phyloP scores from a whole-genome alignment of 1,140 invertebrate genomes.

The Elymnias hypermnestra region DNA sequence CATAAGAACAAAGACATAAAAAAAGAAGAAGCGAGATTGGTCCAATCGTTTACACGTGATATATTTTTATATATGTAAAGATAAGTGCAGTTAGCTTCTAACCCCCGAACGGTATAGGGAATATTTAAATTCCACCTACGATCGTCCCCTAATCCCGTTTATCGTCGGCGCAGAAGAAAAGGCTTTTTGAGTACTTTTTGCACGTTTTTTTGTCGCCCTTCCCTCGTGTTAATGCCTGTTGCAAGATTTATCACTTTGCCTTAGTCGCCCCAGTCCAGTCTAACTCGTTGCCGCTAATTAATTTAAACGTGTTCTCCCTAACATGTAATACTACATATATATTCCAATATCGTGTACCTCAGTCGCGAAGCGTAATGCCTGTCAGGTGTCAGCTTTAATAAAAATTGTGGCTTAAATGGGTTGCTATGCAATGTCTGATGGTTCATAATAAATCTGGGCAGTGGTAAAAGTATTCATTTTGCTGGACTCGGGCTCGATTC shows the following conservation, averaged over 20 bases:
- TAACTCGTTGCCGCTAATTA: conserved; percentile 43
- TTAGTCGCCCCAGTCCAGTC: conserved; percentile 25
- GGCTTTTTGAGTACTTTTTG: conserved; percentile 24
- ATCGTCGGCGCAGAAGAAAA: conserved; percentile 26
- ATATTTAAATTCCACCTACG: conserved; percentile 20
- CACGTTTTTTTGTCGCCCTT: conserved; percentile 26
- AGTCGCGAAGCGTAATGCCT: too few relatives aligned
- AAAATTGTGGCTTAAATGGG: too few relatives aligned
- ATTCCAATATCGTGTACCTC: conserved; percentile 11
- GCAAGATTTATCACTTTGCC: conserved; percentile 32
- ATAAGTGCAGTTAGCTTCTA: conserved; percentile 10
- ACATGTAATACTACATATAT: conserved; percentile 18
- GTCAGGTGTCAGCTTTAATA: conserved; percentile 1
- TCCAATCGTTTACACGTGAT: too few relatives aligned
- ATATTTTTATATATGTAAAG: too few relatives aligned
- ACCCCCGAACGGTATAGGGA: conserved; percentile 8
- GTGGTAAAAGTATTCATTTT: too few relatives aligned
- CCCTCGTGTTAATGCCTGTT: conserved; percentile 28
- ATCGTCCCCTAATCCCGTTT: conserved; percentile 27
- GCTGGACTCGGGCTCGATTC: too few relatives aligned
- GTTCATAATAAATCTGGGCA: too few relatives aligned
- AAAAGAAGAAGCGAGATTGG: too few relatives aligned
- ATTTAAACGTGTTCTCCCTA: conserved; percentile 35
- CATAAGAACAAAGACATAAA: too few relatives aligned
- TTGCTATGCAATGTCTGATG: too few relatives aligned